Percentiles rank a stretch among this genome's conserved stretches.
These are phyloP conservation scores for Galbula dea DNA, from an alignment of 2,113 vertebrate genomes.

Conservation along the genomic window DNA sequence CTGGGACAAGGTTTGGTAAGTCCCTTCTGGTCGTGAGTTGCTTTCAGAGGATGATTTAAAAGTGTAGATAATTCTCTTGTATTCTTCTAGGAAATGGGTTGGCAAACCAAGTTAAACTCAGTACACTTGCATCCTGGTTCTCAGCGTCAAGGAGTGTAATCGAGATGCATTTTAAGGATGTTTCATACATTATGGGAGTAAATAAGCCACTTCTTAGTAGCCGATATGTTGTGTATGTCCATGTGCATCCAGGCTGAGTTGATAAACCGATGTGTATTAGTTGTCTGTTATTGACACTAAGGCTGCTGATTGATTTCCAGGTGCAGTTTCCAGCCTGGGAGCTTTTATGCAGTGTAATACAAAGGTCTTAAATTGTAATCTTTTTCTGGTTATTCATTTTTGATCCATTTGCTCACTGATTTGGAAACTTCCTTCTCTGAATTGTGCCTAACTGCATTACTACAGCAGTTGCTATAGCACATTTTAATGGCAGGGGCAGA, in stretches of 20 bases:
- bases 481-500: not conserved
- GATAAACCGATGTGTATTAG: not conserved
- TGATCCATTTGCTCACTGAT: not conserved
- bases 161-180: not conserved
- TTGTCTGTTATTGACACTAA: not conserved
- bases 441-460: not conserved
- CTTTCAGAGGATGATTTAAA: slow-evolving; percentile 3
- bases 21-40: not conserved
- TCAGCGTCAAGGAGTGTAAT: not conserved
- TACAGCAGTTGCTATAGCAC: not conserved
- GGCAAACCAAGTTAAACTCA: not conserved
- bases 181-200: not conserved
- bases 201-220: not conserved
- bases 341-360: not conserved
- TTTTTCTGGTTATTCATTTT: not conserved
- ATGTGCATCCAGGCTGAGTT: not conserved
- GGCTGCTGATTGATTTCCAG: not conserved
- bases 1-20: not conserved
- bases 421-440: not conserved
- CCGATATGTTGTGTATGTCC: not conserved
- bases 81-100: not conserved
- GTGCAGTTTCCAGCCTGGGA: not conserved
- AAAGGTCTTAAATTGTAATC: not conserved
- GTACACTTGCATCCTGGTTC: not conserved
- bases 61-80: not conserved